A percentile compares a stretch with the other conserved stretches of the same genome.
Evolutionary conservation across 2,113 vertebrate species (phyloP).

Genomic region (Calcarius ornatus): DNA sequence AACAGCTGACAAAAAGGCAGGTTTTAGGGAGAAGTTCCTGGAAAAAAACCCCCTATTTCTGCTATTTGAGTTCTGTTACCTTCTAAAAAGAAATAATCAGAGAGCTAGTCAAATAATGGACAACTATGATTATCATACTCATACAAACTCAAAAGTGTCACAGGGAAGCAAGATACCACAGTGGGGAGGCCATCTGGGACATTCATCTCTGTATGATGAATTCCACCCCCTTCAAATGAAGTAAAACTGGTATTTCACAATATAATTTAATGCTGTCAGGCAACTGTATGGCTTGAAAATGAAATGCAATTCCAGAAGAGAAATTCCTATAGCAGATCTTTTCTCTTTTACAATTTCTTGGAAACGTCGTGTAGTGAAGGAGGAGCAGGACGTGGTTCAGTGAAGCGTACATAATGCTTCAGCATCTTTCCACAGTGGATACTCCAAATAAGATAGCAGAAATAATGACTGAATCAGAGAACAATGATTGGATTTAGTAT

Average conservation of each 20-base stretch:
- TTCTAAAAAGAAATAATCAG: not conserved
- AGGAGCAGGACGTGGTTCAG: not conserved
- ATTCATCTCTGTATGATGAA: not conserved
- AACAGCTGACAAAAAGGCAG: not conserved
- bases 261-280: not conserved
- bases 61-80: not conserved
- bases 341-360: not conserved
- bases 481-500: not conserved
- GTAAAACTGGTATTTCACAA: not conserved
- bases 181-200: not conserved
- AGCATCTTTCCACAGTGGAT: not conserved
- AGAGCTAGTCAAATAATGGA: not conserved
- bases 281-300: not conserved
- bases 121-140: not conserved
- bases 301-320: not conserved
- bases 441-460: not conserved
- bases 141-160: not conserved
- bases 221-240: not conserved
- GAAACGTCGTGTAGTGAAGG: not conserved
- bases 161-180: not conserved
- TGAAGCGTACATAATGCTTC: not conserved
- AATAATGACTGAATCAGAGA: not conserved
- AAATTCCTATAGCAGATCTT: not conserved
- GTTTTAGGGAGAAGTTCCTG: not conserved
- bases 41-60: not conserved